Evolutionary conservation across 2,113 vertebrate genomes (phyloP).

Genomic region (Epinephelus moara): DNA sequence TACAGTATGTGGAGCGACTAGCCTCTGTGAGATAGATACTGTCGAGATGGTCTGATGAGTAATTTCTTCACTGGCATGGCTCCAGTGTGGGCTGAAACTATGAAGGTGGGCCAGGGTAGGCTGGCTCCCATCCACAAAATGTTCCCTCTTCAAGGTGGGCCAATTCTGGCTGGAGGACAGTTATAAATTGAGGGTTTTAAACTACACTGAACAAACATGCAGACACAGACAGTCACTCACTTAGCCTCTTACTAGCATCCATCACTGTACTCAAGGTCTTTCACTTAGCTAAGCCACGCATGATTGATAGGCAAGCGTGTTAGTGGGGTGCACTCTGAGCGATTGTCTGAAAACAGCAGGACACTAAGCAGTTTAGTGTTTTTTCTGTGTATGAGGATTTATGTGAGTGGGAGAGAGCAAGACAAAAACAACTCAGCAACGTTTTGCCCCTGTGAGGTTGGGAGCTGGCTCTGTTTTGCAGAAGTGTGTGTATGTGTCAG

Average conservation of each 20-base stretch:
- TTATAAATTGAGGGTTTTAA: slow-evolving; percentile 30
- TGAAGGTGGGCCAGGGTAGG: slow-evolving; percentile 53
- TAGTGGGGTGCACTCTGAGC: slow-evolving; percentile 52
- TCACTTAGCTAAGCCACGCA: slow-evolving; percentile 11
- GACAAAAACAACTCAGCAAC: slow-evolving; percentile 37
- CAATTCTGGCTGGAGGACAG: slow-evolving; percentile 61
- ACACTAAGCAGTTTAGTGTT: slow-evolving; percentile 36
- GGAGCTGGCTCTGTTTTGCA: slow-evolving; percentile 40
- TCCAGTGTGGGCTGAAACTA: slow-evolving; percentile 25
- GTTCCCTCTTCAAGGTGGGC: slow-evolving; percentile 68
- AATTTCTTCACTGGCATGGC: slow-evolving; percentile 50
- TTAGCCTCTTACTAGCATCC: neutral
- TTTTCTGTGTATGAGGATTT: slow-evolving; percentile 26
- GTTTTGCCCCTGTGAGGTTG: slow-evolving; percentile 10
- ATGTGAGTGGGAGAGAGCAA: slow-evolving; percentile 35
- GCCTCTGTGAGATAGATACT: slow-evolving; percentile 3
- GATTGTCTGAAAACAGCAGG: slow-evolving; percentile 61
- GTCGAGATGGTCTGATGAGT: slow-evolving; percentile 11
- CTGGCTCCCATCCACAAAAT: slow-evolving; percentile 46
- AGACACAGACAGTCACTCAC: neutral
- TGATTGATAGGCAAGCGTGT: slow-evolving; percentile 73
- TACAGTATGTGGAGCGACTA: neutral
- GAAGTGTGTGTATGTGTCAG: slow-evolving; percentile 10
- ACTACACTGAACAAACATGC: neutral
- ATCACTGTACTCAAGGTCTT: slow-evolving; percentile 23